These are phyloP conservation scores for Elephas maximus DNA, from an alignment of 2,113 vertebrate genomes.

Conservation along the genomic window DNA sequence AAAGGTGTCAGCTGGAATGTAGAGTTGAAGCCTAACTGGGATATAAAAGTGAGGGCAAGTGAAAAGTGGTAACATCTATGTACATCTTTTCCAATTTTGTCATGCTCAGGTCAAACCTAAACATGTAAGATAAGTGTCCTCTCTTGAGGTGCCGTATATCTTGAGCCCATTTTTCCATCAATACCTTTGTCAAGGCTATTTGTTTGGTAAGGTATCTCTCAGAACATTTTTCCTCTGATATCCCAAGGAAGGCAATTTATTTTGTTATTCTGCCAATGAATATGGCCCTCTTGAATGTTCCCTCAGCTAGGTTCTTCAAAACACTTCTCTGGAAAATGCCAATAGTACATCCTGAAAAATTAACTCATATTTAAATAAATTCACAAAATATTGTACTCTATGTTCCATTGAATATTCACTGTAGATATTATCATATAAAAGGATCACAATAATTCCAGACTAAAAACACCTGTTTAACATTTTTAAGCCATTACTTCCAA, in stretches of 20 bases:
- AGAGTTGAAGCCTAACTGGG: background rate
- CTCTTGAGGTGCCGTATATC: background rate
- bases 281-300: background rate
- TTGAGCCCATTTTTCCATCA: background rate
- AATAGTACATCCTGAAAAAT: background rate
- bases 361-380: background rate
- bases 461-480: background rate
- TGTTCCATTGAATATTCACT: background rate
- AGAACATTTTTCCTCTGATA: background rate
- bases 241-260: background rate
- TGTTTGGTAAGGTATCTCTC: background rate
- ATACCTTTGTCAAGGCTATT: background rate
- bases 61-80: background rate
- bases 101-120: background rate
- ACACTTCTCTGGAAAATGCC: background rate
- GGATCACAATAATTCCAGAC: background rate
- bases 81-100: accelerated
- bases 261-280: background rate
- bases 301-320: background rate
- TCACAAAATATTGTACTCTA: background rate
- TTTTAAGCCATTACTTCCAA: background rate
- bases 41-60: background rate
- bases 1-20: background rate
- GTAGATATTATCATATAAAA: background rate
- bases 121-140: background rate